Conservation (phyloP, 2,888 invertebrate genomes). For the Netelia melanura region DNA sequence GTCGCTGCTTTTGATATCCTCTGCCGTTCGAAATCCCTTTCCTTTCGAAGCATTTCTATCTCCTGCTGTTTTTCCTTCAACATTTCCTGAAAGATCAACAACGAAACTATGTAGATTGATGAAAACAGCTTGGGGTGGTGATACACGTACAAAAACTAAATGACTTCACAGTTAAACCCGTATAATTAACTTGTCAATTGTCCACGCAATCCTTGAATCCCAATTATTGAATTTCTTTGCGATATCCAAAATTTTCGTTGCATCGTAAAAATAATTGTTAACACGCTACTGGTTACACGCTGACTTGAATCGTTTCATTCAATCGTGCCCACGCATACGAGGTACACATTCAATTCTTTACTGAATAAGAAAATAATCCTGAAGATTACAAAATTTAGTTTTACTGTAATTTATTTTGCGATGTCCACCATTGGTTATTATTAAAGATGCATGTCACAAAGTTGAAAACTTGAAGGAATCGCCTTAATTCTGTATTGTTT, state of each 20-base stretch:
- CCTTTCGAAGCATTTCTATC: slow-evolving; percentile 95
- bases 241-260: neutral
- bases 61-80: slow-evolving; percentile 97
- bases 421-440: too few species aligned
- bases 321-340: too few species aligned
- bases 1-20: slow-evolving; percentile 94
- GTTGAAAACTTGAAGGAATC: too few species aligned
- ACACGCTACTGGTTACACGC: neutral
- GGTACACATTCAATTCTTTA: too few species aligned
- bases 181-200: neutral
- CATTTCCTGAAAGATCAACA: slow-evolving; percentile 89
- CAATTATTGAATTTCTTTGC: neutral
- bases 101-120: neutral
- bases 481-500: too few species aligned
- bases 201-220: neutral
- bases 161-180: neutral
- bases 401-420: too few species aligned
- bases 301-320: neutral
- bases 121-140: neutral
- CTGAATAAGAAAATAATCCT: too few species aligned
- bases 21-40: slow-evolving; percentile 95
- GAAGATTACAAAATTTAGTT: too few species aligned
- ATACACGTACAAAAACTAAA: neutral
- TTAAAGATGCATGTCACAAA: too few species aligned
- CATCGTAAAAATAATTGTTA: neutral